Conservation (phyloP, 2,888 invertebrate genomes). For the Azorinus chamasolen region DNA sequence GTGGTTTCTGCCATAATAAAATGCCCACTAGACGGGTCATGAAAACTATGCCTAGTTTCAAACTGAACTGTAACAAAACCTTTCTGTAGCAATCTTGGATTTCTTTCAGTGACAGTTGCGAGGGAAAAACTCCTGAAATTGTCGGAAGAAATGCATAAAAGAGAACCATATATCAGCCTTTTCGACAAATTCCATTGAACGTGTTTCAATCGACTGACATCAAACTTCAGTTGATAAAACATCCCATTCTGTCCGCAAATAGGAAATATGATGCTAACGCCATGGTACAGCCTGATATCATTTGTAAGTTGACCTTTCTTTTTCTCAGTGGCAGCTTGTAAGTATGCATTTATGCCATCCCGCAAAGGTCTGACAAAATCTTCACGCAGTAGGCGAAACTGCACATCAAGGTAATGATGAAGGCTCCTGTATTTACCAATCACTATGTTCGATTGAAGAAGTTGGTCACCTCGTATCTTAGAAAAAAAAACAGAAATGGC, state of each 20-base stretch:
- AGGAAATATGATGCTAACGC: slow-evolving; percentile 42
- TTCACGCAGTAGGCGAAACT: slow-evolving; percentile 92
- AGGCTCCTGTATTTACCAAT: slow-evolving; percentile 89
- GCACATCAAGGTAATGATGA: slow-evolving; percentile 92
- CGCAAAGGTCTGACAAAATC: slow-evolving; percentile 93
- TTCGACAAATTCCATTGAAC: slow-evolving; percentile 87
- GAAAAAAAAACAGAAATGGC: too few species aligned
- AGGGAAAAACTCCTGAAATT: slow-evolving; percentile 91
- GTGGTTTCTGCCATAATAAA: slow-evolving; percentile 91
- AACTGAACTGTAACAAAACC: slow-evolving; percentile 76
- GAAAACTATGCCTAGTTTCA: slow-evolving; percentile 3
- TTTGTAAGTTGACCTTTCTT: slow-evolving; percentile 32
- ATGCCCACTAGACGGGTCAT: slow-evolving; percentile 17
- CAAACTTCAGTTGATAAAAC: slow-evolving; percentile 52
- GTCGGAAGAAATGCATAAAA: slow-evolving; percentile 91
- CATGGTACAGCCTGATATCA: slow-evolving; percentile 63
- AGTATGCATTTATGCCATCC: slow-evolving; percentile 89
- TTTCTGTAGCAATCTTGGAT: slow-evolving; percentile 66
- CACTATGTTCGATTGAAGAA: slow-evolving; percentile 89
- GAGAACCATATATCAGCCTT: slow-evolving; percentile 91
- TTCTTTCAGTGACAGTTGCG: slow-evolving; percentile 88
- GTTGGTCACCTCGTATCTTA: slow-evolving; percentile 78
- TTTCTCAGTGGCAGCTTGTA: slow-evolving; percentile 12
- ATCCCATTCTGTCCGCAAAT: slow-evolving; percentile 50
- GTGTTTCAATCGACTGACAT: slow-evolving; percentile 61